Evolutionary conservation across 2,113 vertebrate species (phyloP).

Genomic region (Halcyon malimbica): DNA sequence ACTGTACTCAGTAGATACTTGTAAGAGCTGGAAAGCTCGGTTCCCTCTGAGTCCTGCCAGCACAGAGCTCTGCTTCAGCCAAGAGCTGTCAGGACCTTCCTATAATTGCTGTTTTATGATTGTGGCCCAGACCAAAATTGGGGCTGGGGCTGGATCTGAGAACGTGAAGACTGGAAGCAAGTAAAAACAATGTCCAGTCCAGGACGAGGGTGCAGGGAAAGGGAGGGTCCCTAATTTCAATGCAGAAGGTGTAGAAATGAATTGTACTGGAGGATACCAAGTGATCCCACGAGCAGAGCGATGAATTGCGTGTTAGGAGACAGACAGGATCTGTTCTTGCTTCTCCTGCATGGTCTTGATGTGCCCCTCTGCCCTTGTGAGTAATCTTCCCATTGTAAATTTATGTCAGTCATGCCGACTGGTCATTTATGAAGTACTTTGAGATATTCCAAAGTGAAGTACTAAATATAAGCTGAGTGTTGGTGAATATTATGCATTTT

Average conservation of each 20-base stretch:
- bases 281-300: background rate
- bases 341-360: background rate
- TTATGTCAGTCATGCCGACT: background rate
- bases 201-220: background rate
- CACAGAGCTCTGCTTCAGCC: background rate
- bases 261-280: background rate
- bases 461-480: background rate
- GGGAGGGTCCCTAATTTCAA: background rate
- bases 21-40: background rate
- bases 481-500: background rate
- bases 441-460: background rate
- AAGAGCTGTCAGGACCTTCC: background rate
- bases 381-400: background rate
- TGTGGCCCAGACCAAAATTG: background rate
- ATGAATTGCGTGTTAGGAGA: background rate
- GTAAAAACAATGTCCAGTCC: background rate
- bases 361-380: background rate
- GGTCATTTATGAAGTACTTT: background rate
- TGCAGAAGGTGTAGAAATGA: background rate
- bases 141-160: background rate
- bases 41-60: constrained; percentile 3
- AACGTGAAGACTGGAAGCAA: background rate
- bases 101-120: background rate
- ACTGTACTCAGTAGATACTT: background rate
- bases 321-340: background rate